Conservation (phyloP, 2,113 vertebrate species). For the Microtus oregoni region DNA sequence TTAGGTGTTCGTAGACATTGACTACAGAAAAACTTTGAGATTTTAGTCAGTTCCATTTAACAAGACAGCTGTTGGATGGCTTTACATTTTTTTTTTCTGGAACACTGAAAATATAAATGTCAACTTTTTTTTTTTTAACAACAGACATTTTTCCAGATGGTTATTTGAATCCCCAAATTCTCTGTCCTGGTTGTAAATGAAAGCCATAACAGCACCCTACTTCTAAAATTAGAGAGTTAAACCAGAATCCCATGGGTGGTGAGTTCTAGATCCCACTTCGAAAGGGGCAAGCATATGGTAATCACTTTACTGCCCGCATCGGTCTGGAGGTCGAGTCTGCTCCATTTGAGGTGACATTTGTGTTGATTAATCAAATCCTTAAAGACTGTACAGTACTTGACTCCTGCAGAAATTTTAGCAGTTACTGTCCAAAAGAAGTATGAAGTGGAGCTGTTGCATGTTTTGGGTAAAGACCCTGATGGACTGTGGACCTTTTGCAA, state of each 20-base stretch:
- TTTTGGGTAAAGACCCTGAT: neutral
- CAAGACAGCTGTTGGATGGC: conserved; percentile 59
- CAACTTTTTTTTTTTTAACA: neutral
- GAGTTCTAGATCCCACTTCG: conserved; percentile 36
- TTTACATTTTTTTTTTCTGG: conserved; percentile 59
- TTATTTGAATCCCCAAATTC: conserved; percentile 69
- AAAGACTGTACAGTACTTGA: neutral
- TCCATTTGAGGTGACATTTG: neutral
- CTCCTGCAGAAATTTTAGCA: neutral
- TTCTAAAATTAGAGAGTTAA: conserved; percentile 71
- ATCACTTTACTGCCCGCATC: conserved; percentile 6
- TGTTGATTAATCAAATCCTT: neutral
- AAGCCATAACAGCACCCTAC: conserved; percentile 59
- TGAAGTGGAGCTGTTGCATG: neutral
- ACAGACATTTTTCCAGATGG: conserved; percentile 73
- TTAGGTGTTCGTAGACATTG: conserved; percentile 26
- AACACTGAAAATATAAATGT: conserved; percentile 68
- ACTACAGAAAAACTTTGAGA: conserved; percentile 43
- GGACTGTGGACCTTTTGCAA: neutral
- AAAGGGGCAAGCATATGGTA: conserved; percentile 48
- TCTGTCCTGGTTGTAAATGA: conserved; percentile 69
- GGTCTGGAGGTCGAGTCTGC: neutral
- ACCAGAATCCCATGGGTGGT: conserved; percentile 55
- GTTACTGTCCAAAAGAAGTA: neutral
- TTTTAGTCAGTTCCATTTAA: conserved; percentile 67